Evolutionary conservation across 2,888 invertebrate species (phyloP).

Genomic region (Saturnia japonica): DNA sequence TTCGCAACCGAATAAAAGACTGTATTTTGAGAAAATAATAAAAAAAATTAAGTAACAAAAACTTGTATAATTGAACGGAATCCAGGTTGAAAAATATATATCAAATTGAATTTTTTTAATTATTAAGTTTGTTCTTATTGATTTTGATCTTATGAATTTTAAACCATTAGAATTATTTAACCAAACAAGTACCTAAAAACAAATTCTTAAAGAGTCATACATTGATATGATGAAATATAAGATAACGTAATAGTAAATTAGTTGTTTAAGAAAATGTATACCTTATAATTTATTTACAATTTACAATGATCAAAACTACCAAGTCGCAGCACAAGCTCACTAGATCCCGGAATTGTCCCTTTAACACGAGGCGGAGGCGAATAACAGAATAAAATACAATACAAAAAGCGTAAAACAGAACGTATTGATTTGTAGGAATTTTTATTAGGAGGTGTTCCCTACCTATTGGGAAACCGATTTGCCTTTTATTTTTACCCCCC

Average conservation of each 20-base stretch:
- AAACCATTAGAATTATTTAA: too few species aligned
- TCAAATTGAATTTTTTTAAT: too few species aligned
- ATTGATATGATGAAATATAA: too few species aligned
- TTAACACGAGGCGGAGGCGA: conserved; percentile 74
- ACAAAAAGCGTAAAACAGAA: conserved; percentile 79
- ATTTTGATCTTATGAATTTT: too few species aligned
- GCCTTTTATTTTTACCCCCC: conserved; percentile 62
- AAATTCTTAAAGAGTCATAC: too few species aligned
- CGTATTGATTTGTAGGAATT: conserved; percentile 82
- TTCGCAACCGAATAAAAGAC: neutral
- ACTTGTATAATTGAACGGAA: neutral
- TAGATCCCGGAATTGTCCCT: conserved; percentile 77
- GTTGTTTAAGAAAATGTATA: neutral
- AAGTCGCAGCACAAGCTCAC: conserved; percentile 38
- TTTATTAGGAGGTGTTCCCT: conserved; percentile 76
- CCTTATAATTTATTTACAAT: conserved; percentile 3
- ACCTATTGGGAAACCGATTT: conserved; percentile 64
- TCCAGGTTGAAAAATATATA: too few species aligned
- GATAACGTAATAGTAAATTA: too few species aligned
- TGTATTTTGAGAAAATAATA: neutral
- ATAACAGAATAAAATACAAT: conserved; percentile 80
- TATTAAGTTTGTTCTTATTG: too few species aligned
- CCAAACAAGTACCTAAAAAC: too few species aligned
- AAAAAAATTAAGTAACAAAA: neutral
- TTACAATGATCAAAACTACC: conserved; percentile 48